These are phyloP conservation scores for Drosophila sproati DNA, from an alignment of 1,140 invertebrate genomes.

Conservation along the genomic window DNA sequence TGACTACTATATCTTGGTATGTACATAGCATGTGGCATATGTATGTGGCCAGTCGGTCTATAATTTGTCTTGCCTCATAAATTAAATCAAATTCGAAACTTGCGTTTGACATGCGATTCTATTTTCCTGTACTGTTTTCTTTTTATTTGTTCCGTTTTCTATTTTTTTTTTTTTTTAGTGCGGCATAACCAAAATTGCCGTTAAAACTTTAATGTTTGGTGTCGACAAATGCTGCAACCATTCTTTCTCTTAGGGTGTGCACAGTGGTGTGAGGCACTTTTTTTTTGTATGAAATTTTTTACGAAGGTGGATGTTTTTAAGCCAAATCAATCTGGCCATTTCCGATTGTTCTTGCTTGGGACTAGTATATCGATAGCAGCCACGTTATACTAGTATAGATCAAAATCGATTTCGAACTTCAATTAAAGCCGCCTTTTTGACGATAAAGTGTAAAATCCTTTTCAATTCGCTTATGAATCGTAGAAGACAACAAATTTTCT, in stretches of 20 bases:
- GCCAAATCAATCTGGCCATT: no score
- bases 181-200: conserved; percentile 59
- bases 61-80: conserved; percentile 76
- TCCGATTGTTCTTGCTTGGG: no score
- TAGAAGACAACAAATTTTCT: no score
- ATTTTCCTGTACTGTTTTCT: conserved; percentile 19
- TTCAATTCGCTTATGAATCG: no score
- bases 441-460: no score
- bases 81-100: conserved; percentile 79
- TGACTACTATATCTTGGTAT: conserved; percentile 9
- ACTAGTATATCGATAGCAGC: no score
- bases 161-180: conserved; percentile 37
- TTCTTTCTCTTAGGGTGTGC: conserved; percentile 9
- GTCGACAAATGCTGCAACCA: conserved; percentile 38
- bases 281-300: no score
- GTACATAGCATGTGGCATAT: conserved; percentile 44
- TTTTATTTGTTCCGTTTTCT: conserved; percentile 12
- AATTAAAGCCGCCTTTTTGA: no score
- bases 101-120: conserved; percentile 80
- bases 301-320: no score
- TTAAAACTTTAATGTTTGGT: conserved; percentile 65
- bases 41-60: conserved; percentile 45
- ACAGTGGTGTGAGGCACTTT: conserved; percentile 13
- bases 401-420: no score
- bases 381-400: no score